Conservation (phyloP, 2,888 invertebrate genomes). For the Nephrocerus scutellatus region DNA sequence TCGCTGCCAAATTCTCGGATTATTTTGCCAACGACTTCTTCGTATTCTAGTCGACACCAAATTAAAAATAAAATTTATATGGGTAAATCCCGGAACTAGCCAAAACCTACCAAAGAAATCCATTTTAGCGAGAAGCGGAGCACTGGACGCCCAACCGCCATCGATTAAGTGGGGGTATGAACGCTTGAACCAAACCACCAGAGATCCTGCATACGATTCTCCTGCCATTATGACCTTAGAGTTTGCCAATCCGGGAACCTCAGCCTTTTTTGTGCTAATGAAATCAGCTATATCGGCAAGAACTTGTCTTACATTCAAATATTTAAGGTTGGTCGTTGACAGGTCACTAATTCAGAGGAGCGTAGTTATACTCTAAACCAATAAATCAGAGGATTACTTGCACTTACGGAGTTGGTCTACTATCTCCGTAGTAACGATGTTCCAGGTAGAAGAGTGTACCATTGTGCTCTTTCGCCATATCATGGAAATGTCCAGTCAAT, state of each 20-base stretch:
- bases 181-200: conserved; percentile 62
- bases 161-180: conserved; percentile 57
- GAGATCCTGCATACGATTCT: conserved; percentile 61
- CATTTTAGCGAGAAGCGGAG: conserved; percentile 57
- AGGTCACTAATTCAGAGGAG: conserved; percentile 54
- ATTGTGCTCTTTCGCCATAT: conserved; percentile 53
- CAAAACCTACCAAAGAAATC: conserved; percentile 51
- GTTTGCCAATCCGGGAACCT: conserved; percentile 35
- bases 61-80: too few species aligned
- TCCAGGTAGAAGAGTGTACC: conserved; percentile 69
- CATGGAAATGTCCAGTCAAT: conserved; percentile 55
- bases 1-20: conserved; percentile 37
- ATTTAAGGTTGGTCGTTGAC: conserved; percentile 54
- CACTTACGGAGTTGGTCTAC: conserved; percentile 61
- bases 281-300: conserved; percentile 61
- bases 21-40: conserved; percentile 41
- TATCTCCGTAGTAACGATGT: conserved; percentile 74
- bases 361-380: neutral
- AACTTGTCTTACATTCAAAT: conserved; percentile 59
- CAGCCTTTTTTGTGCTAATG: conserved; percentile 49
- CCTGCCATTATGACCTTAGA: conserved; percentile 54
- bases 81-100: neutral
- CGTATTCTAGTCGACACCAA: too few species aligned
- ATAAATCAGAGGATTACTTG: neutral
- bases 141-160: conserved; percentile 60